Evolutionary conservation across 2,797 vertebrate genomes (phyloP).

Genomic region (Eulemur mongoz): DNA sequence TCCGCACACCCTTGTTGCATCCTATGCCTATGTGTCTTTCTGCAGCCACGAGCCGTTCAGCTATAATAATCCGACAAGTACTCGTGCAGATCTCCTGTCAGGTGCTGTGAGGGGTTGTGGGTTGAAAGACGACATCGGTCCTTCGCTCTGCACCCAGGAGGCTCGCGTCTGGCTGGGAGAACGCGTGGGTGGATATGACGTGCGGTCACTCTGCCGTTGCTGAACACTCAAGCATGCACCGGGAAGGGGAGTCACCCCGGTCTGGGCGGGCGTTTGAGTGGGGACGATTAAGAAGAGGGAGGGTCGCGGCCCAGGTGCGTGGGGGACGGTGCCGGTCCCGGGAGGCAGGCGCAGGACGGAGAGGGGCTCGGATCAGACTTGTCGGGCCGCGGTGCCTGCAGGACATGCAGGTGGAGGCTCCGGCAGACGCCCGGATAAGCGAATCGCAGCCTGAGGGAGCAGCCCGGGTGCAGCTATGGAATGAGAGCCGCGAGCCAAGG

Average conservation of each 20-base stretch:
- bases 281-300: not conserved
- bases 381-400: not conserved
- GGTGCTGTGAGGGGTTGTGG: not conserved
- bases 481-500: not conserved
- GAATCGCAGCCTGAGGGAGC: not conserved
- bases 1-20: fast-evolving
- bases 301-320: not conserved
- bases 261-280: not conserved
- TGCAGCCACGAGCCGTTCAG: not conserved
- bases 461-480: not conserved
- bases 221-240: fast-evolving
- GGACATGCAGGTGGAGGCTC: constrained; percentile 27
- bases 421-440: not conserved
- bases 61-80: not conserved
- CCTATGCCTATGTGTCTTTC: fast-evolving
- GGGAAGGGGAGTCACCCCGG: no score
- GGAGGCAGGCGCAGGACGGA: not conserved
- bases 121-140: not conserved
- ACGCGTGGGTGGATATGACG: fast-evolving
- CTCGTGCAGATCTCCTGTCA: fast-evolving
- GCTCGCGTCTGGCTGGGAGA: not conserved
- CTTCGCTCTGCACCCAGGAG: not conserved
- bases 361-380: not conserved
- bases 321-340: not conserved
- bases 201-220: no score